phyloP scores from a whole-genome alignment of 2,797 vertebrate species.

The Sebastes melanostomus region DNA sequence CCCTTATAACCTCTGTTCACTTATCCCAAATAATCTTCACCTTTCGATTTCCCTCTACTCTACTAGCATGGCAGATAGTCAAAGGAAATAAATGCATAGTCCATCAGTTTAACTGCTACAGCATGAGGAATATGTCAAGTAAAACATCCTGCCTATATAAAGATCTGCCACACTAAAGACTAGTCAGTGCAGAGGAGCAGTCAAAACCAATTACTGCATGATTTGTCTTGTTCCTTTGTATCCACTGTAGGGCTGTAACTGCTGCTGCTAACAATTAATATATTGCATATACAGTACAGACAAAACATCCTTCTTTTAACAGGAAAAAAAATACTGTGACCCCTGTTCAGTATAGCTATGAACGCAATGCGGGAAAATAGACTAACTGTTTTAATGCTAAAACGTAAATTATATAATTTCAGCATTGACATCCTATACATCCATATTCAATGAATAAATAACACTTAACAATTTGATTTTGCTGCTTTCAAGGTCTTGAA shows the following conservation, averaged over 20 bases:
- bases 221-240: not conserved
- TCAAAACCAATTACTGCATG: not conserved
- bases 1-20: not conserved
- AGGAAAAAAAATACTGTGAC: not conserved
- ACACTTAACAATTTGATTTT: not conserved
- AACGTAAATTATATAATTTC: not conserved
- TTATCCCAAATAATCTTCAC: not conserved
- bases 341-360: not conserved
- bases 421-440: not conserved
- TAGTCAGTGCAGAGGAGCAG: not conserved
- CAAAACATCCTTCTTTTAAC: not conserved
- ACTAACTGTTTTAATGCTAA: not conserved
- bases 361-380: not conserved
- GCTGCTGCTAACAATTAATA: not conserved
- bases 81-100: not conserved
- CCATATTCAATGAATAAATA: not conserved
- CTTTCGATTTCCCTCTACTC: not conserved
- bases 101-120: not conserved
- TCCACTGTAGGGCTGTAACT: not conserved
- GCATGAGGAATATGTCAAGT: not conserved
- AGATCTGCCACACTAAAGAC: not conserved
- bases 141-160: not conserved
- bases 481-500: not conserved
- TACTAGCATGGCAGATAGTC: not conserved
- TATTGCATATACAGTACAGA: not conserved